Evolutionary conservation across 2,797 vertebrate genomes (phyloP).

Genomic region (Pseudochirops corinnae): DNA sequence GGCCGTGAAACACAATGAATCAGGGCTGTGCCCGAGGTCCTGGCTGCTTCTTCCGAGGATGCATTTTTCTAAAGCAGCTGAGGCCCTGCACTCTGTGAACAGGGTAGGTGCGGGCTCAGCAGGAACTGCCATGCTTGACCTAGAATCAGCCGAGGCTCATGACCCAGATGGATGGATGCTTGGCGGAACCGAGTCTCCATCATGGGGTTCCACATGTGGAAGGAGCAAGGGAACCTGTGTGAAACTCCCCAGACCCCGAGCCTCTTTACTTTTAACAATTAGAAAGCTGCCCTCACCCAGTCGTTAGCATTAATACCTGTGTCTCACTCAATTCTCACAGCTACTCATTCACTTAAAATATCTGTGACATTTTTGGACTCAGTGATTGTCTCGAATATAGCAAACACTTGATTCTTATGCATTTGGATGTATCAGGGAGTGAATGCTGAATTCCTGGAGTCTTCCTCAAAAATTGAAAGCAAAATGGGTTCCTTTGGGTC

Average conservation of each 20-base stretch:
- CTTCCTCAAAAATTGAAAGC: neutral
- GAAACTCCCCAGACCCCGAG: neutral
- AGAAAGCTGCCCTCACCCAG: neutral
- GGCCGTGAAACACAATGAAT: constrained; percentile 85
- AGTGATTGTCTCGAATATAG: neutral
- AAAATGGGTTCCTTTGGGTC: neutral
- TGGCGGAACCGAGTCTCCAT: neutral
- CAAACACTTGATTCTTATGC: neutral
- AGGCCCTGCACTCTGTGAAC: constrained; percentile 19
- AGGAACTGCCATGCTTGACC: neutral
- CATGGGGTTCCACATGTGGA: too few species aligned
- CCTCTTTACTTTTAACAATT: neutral
- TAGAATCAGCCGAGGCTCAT: accelerated
- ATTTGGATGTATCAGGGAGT: neutral
- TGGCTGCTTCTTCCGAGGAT: neutral
- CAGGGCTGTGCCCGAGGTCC: constrained; percentile 57
- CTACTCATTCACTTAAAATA: neutral
- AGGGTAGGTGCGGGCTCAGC: neutral
- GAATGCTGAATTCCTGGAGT: neutral
- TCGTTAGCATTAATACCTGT: too few species aligned
- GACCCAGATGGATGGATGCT: too few species aligned
- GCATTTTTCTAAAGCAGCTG: constrained; percentile 47
- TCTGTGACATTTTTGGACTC: neutral
- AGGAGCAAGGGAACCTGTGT: neutral
- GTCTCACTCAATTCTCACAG: neutral